Evolutionary conservation across 2,113 vertebrate species (phyloP), one percentile per base, ranked within the genome.

Genomic region (Polypterus senegalus): DNA sequence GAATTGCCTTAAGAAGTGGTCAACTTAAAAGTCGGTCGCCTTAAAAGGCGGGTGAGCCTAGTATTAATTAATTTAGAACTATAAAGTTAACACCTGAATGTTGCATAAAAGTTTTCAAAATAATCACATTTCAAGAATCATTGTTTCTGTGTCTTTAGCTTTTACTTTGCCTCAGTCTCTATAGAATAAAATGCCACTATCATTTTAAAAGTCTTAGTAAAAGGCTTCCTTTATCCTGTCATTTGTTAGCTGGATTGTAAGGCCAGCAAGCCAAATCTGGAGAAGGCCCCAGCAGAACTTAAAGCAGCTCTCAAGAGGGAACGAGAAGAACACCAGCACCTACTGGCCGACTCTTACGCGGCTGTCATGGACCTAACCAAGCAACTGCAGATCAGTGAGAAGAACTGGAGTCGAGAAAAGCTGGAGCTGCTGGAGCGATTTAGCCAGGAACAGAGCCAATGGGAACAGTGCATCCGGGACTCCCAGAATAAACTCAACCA

Each of bases 341-440:
- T 97, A 63, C 83, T 99, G 61, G 94, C 95, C 0, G 96, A 99
- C 70, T 98, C 94, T 9, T 97, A 99, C 58, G 87, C 91, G 0
- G 94, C 94, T 0, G 93, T 98, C 71, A 97, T 99, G 96, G 96
- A 97, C 74, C 83, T 97, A 57, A 98, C 94, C 0, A 91, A 93
- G 73, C 93, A 97, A 82, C 88, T 99, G 66, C 93, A 96, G 83
- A 87, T 95, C 65, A 91, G 85, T 0, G 93, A 99, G 81, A 91
- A 87, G 74, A 94, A 95, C 88, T 97, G 96, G 96, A 84, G 87
- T 73, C 88, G 92, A 63, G 94, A 99, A 77, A 96, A 94, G 69
- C 76, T 94, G 74, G 93, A 97, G 76, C 85, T 99, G 69, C 79
- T 97, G 74, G 88, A 90, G 58, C 83, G 85, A 66, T 89, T 97